These are phyloP conservation scores for Eurosta solidaginis DNA, from an alignment of 1,140 invertebrate genomes.

Conservation along the genomic window DNA sequence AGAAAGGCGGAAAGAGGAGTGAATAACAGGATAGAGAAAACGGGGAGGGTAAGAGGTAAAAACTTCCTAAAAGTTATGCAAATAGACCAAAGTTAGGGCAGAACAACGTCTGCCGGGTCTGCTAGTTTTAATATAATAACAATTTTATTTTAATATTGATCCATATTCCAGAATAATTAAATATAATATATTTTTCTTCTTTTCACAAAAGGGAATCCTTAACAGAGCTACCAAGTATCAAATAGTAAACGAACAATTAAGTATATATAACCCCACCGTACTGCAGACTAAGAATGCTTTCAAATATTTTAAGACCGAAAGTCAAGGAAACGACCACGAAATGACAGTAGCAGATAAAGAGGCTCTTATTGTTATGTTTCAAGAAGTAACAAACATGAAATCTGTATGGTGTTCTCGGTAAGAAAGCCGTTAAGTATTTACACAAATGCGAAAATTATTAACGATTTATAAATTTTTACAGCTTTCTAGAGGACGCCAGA, in stretches of 20 bases:
- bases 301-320: conserved; percentile 35
- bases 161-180: no score
- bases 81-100: no score
- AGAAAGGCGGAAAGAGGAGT: no score
- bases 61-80: no score
- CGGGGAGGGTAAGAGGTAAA: no score
- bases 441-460: neutral
- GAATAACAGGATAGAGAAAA: no score
- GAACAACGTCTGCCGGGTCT: no score
- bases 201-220: conserved; percentile 30
- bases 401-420: conserved; percentile 47
- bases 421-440: neutral
- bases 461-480: neutral
- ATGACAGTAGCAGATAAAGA: conserved; percentile 36
- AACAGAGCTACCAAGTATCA: conserved; percentile 31
- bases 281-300: conserved; percentile 41
- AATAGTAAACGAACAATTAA: conserved; percentile 48
- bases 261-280: conserved; percentile 42
- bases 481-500: conserved; percentile 44
- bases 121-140: no score
- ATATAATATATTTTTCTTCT: neutral
- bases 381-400: conserved; percentile 46
- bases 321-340: conserved; percentile 7
- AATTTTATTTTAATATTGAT: no score
- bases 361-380: conserved; percentile 42